phyloP scores from a whole-genome alignment of 2,888 invertebrate genomes.

The Eupithecia exiguata region DNA sequence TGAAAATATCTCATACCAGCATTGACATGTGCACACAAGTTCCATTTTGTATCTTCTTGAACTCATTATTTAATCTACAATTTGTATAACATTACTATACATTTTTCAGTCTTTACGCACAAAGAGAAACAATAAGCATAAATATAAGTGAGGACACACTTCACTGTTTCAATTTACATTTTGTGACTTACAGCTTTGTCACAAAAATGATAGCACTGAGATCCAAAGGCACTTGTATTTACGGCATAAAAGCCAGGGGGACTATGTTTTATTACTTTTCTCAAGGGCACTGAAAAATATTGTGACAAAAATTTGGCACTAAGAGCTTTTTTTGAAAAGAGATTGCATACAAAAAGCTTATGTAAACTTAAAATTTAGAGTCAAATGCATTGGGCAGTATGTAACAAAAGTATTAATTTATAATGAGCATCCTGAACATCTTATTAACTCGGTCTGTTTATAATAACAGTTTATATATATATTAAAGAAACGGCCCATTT shows the following conservation, averaged over 20 bases:
- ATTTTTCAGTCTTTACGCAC: constrained; percentile 72
- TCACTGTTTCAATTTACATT: constrained; percentile 43
- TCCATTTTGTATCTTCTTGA: constrained; percentile 55
- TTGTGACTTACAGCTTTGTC: constrained; percentile 55
- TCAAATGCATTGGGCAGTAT: constrained; percentile 60
- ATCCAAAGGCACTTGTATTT: constrained; percentile 69
- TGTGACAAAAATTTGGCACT: constrained; percentile 47
- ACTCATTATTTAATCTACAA: constrained; percentile 63
- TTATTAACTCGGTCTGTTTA: constrained; percentile 43
- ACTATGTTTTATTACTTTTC: constrained; percentile 26
- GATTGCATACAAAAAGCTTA: constrained; percentile 31
- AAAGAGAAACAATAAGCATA: constrained; percentile 56
- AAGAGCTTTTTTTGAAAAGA: constrained; percentile 31
- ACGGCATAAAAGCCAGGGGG: constrained; percentile 59
- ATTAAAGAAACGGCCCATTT: constrained; percentile 30
- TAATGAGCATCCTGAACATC: constrained; percentile 79
- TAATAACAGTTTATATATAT: constrained; percentile 45
- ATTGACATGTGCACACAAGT: constrained; percentile 61
- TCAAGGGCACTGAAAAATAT: constrained; percentile 32
- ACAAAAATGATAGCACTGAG: constrained; percentile 56
- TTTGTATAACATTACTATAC: constrained; percentile 69
- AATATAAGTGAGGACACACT: constrained; percentile 48
- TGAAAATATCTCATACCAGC: constrained; percentile 47
- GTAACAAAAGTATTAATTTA: constrained; percentile 53
- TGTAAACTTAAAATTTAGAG: constrained; percentile 21